A percentile compares a stretch with the other conserved stretches of the same genome.
phyloP scores from a whole-genome alignment of 1,140 invertebrate species.

The Druon quercuslanigerum region DNA sequence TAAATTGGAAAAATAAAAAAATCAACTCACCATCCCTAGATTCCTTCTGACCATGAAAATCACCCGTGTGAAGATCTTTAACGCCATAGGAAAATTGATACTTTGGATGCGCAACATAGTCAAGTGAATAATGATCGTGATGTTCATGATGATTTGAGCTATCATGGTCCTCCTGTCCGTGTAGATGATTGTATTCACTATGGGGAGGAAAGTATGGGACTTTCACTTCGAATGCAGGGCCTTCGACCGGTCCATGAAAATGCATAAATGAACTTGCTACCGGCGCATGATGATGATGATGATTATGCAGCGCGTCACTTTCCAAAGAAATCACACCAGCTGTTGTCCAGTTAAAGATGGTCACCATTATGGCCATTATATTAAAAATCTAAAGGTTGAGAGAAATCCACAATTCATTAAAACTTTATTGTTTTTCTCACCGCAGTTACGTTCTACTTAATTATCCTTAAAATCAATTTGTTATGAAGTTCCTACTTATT shows the following conservation, averaged over 20 bases:
- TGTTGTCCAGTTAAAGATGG: constrained; percentile 44
- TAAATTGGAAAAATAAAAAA: not conserved
- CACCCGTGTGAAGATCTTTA: constrained; percentile 81
- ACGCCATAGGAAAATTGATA: constrained; percentile 84
- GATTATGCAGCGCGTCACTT: constrained; percentile 47
- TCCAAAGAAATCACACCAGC: constrained; percentile 52
- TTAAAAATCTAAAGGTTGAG: not conserved
- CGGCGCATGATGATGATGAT: constrained; percentile 55
- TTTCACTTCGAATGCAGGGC: constrained; percentile 63
- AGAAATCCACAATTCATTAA: not conserved
- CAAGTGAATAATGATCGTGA: constrained; percentile 49
- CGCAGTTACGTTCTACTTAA: not conserved
- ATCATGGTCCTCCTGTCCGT: constrained; percentile 52
- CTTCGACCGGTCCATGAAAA: constrained; percentile 65
- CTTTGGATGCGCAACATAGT: constrained; percentile 77
- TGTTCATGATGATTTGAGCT: constrained; percentile 31
- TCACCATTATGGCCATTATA: constrained; percentile 11
- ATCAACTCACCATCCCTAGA: constrained; percentile 69
- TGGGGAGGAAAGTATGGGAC: constrained; percentile 60
- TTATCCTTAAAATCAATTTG: no score
- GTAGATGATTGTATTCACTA: constrained; percentile 50
- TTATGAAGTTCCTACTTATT: no score
- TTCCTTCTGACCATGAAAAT: constrained; percentile 77
- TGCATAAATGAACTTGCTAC: constrained; percentile 67
- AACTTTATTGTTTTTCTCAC: not conserved